These are phyloP conservation scores for Cabera pusaria DNA, from an alignment of 2,888 invertebrate genomes.

Conservation along the genomic window DNA sequence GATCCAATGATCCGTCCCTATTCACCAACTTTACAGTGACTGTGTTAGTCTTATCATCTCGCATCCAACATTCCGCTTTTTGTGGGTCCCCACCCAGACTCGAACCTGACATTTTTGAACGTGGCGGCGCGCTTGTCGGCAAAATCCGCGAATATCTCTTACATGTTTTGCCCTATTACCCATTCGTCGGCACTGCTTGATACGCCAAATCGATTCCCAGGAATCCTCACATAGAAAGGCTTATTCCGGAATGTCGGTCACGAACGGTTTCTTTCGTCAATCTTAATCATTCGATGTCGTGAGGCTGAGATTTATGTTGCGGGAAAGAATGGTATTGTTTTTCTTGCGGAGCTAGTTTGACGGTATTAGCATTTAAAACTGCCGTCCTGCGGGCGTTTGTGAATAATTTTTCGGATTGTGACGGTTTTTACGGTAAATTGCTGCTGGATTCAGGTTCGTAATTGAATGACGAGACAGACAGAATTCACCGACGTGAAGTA, in stretches of 20 bases:
- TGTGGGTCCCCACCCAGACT: constrained; percentile 66
- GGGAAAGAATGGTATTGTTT: constrained; percentile 32
- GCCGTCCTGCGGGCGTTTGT: background rate
- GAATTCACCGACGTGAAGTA: no score
- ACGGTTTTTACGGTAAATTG: no score
- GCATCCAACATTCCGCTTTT: constrained; percentile 46
- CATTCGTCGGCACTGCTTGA: constrained; percentile 58
- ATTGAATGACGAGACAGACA: no score
- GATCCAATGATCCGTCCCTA: no score
- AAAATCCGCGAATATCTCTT: constrained; percentile 53
- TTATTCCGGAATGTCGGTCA: constrained; percentile 46
- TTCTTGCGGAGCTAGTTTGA: constrained; percentile 13
- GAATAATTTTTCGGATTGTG: no score
- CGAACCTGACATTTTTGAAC: constrained; percentile 57
- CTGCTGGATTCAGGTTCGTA: no score
- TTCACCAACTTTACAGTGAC: background rate
- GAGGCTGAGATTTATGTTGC: constrained; percentile 54
- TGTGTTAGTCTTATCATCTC: constrained; percentile 5
- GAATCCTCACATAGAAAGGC: constrained; percentile 52
- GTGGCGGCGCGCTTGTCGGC: constrained; percentile 58
- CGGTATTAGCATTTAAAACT: constrained; percentile 28
- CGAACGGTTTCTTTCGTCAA: constrained; percentile 57
- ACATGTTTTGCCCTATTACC: constrained; percentile 69
- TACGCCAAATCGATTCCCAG: constrained; percentile 56
- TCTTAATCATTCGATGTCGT: constrained; percentile 60